phyloP scores from a whole-genome alignment of 2,113 vertebrate genomes.

The Xenopus borealis region DNA sequence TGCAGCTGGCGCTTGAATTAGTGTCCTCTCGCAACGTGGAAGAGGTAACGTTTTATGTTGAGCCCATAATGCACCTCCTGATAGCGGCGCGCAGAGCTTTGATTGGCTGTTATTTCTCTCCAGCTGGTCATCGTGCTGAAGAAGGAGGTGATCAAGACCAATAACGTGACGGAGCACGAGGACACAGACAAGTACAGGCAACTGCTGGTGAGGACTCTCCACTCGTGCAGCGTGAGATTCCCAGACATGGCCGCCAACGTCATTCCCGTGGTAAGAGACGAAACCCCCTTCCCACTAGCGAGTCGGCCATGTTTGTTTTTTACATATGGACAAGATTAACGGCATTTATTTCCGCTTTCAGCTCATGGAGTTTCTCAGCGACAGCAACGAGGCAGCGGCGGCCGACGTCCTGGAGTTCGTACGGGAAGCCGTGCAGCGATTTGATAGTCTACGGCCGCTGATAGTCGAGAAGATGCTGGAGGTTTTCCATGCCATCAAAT shows the following conservation, averaged over 20 bases:
- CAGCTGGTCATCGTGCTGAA: slow-evolving; percentile 97
- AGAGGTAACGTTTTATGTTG: slow-evolving; percentile 72
- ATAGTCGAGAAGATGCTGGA: slow-evolving; percentile 99
- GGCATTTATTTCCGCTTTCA: slow-evolving; percentile 46
- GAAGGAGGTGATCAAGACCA: slow-evolving; percentile 99
- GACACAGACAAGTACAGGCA: slow-evolving; percentile 98
- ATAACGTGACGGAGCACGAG: slow-evolving; percentile 96
- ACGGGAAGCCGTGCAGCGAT: slow-evolving; percentile 94
- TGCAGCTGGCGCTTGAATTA: slow-evolving; percentile 85
- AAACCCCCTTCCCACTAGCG: no score
- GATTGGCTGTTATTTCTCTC: no score
- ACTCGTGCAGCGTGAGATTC: slow-evolving; percentile 93
- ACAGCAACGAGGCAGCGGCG: slow-evolving; percentile 93
- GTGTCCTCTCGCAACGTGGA: slow-evolving; percentile 97
- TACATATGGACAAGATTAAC: no score
- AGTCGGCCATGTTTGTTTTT: no score
- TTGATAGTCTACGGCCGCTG: slow-evolving; percentile 87
- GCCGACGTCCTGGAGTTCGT: slow-evolving; percentile 97
- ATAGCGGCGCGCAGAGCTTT: no score
- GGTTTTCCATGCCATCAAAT: slow-evolving; percentile 94
- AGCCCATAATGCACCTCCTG: no score
- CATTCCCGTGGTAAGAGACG: slow-evolving; percentile 89
- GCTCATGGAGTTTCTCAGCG: slow-evolving; percentile 98
- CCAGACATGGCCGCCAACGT: slow-evolving; percentile 98
- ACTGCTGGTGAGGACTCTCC: slow-evolving; percentile 88